These are phyloP conservation scores for Iguana delicatissima DNA, from an alignment of 2,797 vertebrate genomes.

Conservation along the genomic window DNA sequence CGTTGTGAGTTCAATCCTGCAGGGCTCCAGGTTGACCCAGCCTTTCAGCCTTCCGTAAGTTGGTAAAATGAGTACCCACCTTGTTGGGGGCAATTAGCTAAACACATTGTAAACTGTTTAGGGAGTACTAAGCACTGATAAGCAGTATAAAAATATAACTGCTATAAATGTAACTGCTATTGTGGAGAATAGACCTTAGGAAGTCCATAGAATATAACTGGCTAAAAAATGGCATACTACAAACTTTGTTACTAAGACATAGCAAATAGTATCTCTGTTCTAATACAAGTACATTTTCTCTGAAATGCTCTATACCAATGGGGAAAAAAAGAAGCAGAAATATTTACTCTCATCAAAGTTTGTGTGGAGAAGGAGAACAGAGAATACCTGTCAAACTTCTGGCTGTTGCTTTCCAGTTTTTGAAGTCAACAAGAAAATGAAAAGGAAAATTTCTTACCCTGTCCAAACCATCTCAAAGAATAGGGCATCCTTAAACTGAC, in stretches of 20 bases:
- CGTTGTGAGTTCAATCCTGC: no score
- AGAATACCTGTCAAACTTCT: not conserved
- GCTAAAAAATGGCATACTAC: not conserved
- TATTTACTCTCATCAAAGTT: not conserved
- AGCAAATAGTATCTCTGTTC: not conserved
- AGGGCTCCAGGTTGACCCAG: no score
- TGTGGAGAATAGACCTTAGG: not conserved
- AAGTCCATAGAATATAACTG: not conserved
- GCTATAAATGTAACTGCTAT: no score
- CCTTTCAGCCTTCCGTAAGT: no score
- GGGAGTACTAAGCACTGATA: no score
- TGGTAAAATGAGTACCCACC: no score
- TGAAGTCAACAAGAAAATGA: no score
- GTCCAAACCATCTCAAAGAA: not conserved
- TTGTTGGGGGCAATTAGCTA: no score
- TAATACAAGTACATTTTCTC: not conserved
- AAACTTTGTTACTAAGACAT: not conserved
- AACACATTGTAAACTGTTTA: no score
- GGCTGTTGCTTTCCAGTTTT: no score
- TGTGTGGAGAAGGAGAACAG: not conserved
- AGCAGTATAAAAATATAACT: no score
- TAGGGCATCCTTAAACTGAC: not conserved
- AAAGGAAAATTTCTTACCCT: no score
- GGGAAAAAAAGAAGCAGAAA: not conserved
- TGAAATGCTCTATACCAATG: not conserved